These are phyloP conservation scores for Pseudococcus longispinus DNA, from an alignment of 2,888 invertebrate species.

Conservation along the genomic window DNA sequence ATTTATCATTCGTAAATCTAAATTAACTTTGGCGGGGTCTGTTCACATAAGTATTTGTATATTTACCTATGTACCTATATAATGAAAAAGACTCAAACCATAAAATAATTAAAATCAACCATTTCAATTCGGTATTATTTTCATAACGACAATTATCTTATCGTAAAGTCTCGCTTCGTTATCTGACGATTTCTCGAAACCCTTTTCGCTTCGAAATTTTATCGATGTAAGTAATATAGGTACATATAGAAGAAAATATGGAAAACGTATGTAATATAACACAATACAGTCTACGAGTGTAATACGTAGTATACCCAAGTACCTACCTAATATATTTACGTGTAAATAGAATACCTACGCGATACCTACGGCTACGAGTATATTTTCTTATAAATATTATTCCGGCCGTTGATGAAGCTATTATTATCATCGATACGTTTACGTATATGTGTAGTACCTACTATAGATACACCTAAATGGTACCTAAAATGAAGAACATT, in stretches of 20 bases:
- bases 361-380: neutral
- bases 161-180: neutral
- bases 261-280: neutral
- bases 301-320: neutral
- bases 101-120: neutral
- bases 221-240: constrained; percentile 1
- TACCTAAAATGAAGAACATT: constrained; percentile 23
- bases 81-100: neutral
- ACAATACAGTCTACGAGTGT: too few relatives aligned
- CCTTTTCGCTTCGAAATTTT: neutral
- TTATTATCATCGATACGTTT: neutral
- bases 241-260: neutral
- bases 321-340: neutral
- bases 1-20: too few relatives aligned
- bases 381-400: constrained; percentile 21
- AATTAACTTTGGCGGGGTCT: too few relatives aligned
- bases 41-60: too few relatives aligned
- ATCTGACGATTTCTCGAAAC: neutral
- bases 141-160: constrained; percentile 3
- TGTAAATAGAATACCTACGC: neutral
- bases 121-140: neutral
- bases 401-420: constrained; percentile 12
- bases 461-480: neutral
- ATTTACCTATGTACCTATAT: neutral
- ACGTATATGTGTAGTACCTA: neutral